Conservation (phyloP, 2,888 invertebrate genomes). For the Torymus auratus region DNA sequence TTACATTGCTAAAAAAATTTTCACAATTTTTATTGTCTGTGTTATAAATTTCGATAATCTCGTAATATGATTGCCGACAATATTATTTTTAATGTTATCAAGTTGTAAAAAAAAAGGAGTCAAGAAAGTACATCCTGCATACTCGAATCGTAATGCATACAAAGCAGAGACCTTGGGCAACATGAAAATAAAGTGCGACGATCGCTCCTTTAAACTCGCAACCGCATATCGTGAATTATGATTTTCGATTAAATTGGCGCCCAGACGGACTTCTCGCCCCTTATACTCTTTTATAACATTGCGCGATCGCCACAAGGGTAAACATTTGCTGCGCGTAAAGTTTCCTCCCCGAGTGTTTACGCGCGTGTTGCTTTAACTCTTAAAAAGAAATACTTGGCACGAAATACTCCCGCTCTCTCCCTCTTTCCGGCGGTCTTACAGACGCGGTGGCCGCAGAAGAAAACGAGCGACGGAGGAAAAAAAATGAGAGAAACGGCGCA, state of each 20-base stretch:
- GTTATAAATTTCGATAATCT: no score
- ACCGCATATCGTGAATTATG: background rate
- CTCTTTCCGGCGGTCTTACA: background rate
- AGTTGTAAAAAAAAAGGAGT: no score
- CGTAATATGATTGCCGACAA: no score
- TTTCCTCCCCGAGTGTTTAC: conserved; percentile 23
- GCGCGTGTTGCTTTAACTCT: conserved; percentile 40
- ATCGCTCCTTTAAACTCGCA: background rate
- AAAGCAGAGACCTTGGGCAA: no score
- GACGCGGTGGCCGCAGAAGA: background rate
- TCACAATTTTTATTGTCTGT: no score
- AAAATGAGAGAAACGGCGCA: background rate
- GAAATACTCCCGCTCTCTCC: background rate
- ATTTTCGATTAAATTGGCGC: conserved; percentile 12
- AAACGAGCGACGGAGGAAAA: background rate
- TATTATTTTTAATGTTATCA: no score
- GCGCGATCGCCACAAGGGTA: conserved; percentile 32
- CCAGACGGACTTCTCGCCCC: background rate
- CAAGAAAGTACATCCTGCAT: no score
- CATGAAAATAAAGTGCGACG: no score
- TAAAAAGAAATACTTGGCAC: conserved; percentile 49
- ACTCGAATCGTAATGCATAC: no score
- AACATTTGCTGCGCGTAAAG: conserved; percentile 40
- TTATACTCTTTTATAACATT: conserved; percentile 28
- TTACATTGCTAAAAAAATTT: no score